Evolutionary conservation across 1,140 invertebrate species (phyloP).

Genomic region (Colletes latitarsis): DNA sequence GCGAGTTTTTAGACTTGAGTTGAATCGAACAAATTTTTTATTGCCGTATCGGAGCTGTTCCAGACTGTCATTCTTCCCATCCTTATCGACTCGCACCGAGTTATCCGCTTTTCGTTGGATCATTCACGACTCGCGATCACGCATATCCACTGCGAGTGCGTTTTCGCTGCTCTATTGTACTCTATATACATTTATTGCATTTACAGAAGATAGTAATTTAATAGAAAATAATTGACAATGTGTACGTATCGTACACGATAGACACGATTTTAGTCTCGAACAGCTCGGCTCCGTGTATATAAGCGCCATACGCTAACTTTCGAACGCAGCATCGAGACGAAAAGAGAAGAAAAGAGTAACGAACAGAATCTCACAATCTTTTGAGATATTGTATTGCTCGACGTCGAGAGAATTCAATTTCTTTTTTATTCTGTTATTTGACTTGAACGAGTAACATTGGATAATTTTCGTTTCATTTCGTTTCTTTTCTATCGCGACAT

Average conservation of each 20-base stretch:
- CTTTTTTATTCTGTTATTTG: not conserved
- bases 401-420: not conserved
- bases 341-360: not conserved
- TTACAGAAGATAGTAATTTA: slow-evolving; percentile 53
- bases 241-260: slow-evolving; percentile 52
- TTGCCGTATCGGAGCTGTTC: slow-evolving; percentile 71
- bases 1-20: slow-evolving; percentile 74
- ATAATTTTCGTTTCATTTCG: not conserved
- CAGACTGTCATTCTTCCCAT: slow-evolving; percentile 64
- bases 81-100: slow-evolving; percentile 48
- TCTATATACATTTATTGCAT: slow-evolving; percentile 53
- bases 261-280: slow-evolving; percentile 69
- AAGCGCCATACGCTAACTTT: slow-evolving; percentile 68
- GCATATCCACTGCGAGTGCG: slow-evolving; percentile 28
- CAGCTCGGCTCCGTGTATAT: slow-evolving; percentile 77
- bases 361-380: not conserved
- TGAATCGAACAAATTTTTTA: slow-evolving; percentile 71
- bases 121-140: slow-evolving; percentile 24
- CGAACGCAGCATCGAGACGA: slow-evolving; percentile 61
- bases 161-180: slow-evolving; percentile 28
- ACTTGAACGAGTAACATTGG: not conserved
- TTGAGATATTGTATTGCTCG: not conserved
- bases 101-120: slow-evolving; percentile 36
- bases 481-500: slow-evolving; percentile 8
- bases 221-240: slow-evolving; percentile 36